These are phyloP conservation scores for Cepaea nemoralis DNA, from an alignment of 1,140 invertebrate species.

Conservation along the genomic window DNA sequence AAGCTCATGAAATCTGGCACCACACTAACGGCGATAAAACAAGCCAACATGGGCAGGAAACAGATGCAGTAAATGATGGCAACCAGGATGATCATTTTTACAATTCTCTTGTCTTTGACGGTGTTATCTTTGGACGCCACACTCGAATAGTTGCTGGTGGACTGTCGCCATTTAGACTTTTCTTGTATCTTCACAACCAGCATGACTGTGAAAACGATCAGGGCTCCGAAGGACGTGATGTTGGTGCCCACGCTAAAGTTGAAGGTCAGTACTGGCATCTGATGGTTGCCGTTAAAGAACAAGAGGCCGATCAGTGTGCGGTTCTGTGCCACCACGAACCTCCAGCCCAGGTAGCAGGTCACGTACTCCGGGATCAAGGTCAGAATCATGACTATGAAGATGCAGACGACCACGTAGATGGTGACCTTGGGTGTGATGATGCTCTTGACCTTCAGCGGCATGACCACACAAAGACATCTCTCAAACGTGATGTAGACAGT, in stretches of 20 bases:
- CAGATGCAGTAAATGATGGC: too few relatives aligned
- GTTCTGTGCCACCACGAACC: not conserved
- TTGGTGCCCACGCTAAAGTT: not conserved
- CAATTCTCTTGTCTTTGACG: too few relatives aligned
- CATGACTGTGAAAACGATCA: not conserved
- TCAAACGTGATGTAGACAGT: too few relatives aligned
- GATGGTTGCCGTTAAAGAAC: not conserved
- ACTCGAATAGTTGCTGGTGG: not conserved
- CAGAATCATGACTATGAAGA: not conserved
- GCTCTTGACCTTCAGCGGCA: slow-evolving; percentile 27
- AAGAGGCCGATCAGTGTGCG: not conserved
- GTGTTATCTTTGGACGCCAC: too few relatives aligned
- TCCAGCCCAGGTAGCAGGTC: too few relatives aligned
- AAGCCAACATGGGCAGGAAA: too few relatives aligned
- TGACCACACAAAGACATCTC: too few relatives aligned
- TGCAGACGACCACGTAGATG: not conserved
- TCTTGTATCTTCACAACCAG: not conserved
- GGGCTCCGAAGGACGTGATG: not conserved
- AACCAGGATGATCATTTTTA: too few relatives aligned
- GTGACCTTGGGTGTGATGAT: too few relatives aligned
- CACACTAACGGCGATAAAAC: too few relatives aligned
- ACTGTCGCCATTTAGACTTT: slow-evolving; percentile 9
- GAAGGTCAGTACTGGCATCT: not conserved
- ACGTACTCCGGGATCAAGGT: not conserved
- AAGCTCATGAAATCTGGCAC: too few relatives aligned